These are phyloP conservation scores for Lapara coniferarum DNA, from an alignment of 2,888 invertebrate genomes.

Conservation along the genomic window DNA sequence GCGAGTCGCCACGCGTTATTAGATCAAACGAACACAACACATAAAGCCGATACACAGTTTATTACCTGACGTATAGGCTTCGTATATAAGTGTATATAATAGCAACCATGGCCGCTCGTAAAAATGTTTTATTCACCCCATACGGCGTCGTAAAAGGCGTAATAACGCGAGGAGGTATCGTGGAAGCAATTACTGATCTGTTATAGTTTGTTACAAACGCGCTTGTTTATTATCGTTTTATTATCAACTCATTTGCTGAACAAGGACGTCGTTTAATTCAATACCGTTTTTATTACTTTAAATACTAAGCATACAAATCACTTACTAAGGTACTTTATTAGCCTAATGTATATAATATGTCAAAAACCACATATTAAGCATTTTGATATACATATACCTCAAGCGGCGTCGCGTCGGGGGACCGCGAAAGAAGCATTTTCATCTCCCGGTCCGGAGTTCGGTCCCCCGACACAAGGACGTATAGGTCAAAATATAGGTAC, in stretches of 20 bases:
- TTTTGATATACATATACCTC: background rate
- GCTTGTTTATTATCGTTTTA: conserved; percentile 83
- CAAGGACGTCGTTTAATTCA: conserved; percentile 78
- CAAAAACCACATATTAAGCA: background rate
- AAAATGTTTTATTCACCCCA: conserved; percentile 84
- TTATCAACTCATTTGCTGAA: conserved; percentile 81
- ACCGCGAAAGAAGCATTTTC: no score
- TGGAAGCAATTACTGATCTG: conserved; percentile 84
- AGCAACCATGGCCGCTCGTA: conserved; percentile 82
- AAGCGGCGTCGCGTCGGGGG: no score
- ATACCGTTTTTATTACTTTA: conserved; percentile 64
- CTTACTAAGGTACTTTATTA: conserved; percentile 27
- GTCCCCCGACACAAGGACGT: no score
- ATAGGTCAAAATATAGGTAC: no score
- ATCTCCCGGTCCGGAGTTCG: no score
- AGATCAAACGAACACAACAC: conserved; percentile 34
- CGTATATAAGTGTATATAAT: conserved; percentile 63
- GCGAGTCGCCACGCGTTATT: conserved; percentile 15
- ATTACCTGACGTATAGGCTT: conserved; percentile 54
- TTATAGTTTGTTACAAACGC: conserved; percentile 84
- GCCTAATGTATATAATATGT: background rate
- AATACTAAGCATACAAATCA: conserved; percentile 44
- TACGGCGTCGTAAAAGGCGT: conserved; percentile 84
- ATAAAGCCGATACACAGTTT: conserved; percentile 54
- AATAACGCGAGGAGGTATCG: conserved; percentile 83